Base-by-base conservation (phyloP, 2,113 vertebrate genomes). In the Ictalurus punctatus region DNA sequence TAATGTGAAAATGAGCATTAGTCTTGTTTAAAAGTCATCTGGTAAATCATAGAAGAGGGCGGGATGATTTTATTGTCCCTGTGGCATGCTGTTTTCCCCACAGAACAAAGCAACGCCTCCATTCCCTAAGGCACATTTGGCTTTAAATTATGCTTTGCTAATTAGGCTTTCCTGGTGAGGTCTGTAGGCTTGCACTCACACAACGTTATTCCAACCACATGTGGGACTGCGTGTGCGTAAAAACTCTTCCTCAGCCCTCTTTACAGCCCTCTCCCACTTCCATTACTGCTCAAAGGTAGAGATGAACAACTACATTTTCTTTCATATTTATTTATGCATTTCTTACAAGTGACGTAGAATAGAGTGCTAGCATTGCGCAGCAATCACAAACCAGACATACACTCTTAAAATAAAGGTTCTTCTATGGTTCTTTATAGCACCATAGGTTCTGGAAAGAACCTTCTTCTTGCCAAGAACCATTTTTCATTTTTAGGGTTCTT, bases 91-190 rank as follows among this genome's bases (percentile, higher is more conserved):
- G 95, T 95, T 93, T 93, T 73, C 84, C 82, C 91, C 92, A 65
- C 90, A 92, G 90, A 95, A 95, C 93, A 95, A 95, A 95, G 94
- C 85, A 85, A 67, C 74, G 88, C 86, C 84, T 92, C 85, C 34
- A 56, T 89, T 81, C 83, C 87, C 84, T 44, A 69, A 93, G 94
- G 95, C 93, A 93, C 90, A 90, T 90, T 95, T 93, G 92, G 89
- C 94, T 93, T 92, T 86, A 92, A 93, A 95, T 94, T 65, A 93
- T 89, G 92, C 88, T 80, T 89, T 48, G 88, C 88, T 95, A 94
- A 95, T 95, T 92, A 94, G 90, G 90, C 87, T 93, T 94, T 93
- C 92, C 92, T 92, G 90, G 69, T 88, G 71, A 91, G 87, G 67
- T 86, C 88, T 93, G 80, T 81, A 90, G 91, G 85, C 84, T 90